phyloP scores from a whole-genome alignment of 2,113 vertebrate species.

The Notothenia rossii region DNA sequence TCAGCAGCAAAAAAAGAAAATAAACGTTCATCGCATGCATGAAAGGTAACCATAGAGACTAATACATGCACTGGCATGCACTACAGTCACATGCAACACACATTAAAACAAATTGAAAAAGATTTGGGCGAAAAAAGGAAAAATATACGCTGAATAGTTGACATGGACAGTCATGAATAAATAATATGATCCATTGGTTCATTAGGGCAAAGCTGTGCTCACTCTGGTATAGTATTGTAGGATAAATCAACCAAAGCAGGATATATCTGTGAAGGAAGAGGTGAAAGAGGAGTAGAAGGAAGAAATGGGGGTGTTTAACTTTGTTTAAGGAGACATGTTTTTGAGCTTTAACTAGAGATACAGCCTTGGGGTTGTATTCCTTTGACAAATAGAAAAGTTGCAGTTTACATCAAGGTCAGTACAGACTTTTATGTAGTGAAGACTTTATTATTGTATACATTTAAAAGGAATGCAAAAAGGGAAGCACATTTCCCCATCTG shows the following conservation, averaged over 20 bases:
- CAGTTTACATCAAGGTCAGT: too few relatives aligned
- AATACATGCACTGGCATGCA: neutral
- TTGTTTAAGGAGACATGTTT: slow-evolving; percentile 8
- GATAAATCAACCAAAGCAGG: slow-evolving; percentile 20
- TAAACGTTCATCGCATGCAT: slow-evolving; percentile 10
- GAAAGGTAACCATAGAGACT: neutral
- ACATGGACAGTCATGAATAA: slow-evolving; percentile 40
- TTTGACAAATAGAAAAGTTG: neutral
- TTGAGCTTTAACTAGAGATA: too few relatives aligned
- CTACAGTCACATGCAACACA: neutral
- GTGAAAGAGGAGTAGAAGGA: slow-evolving; percentile 22
- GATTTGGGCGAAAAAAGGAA: slow-evolving; percentile 11
- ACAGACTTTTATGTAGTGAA: too few relatives aligned
- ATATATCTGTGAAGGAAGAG: slow-evolving; percentile 27
- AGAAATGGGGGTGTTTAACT: neutral
- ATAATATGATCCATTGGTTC: slow-evolving; percentile 26
- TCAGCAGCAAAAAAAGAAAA: slow-evolving; percentile 27
- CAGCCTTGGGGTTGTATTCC: neutral
- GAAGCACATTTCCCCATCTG: too few relatives aligned
- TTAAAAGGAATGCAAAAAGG: too few relatives aligned
- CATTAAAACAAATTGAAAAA: neutral
- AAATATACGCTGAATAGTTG: slow-evolving; percentile 43
- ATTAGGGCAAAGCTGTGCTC: slow-evolving; percentile 33
- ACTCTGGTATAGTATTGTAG: slow-evolving; percentile 25
- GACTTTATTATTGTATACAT: too few relatives aligned